A percentile compares a stretch with the other conserved stretches of the same genome.
Conservation (phyloP, 2,797 vertebrate genomes). For the Philypnodon macrostomus region DNA sequence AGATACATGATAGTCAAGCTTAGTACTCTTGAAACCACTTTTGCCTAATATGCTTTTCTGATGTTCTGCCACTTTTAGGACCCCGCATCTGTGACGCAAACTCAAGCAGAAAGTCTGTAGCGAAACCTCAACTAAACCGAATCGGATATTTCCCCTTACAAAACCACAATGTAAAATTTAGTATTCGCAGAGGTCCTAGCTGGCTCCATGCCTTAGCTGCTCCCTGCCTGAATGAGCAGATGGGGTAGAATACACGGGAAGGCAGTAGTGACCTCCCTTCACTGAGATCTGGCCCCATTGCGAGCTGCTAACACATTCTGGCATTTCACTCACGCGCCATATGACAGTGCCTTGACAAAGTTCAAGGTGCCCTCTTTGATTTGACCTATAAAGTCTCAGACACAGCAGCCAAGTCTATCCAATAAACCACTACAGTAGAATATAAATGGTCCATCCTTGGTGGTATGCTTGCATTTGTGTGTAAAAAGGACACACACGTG, state of each 20-base stretch:
- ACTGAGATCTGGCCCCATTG: slow-evolving; percentile 15
- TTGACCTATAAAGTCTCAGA: slow-evolving; percentile 29
- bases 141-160: slow-evolving; percentile 20
- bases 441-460: slow-evolving; percentile 35
- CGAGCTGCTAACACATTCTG: slow-evolving; percentile 38
- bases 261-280: slow-evolving; percentile 37
- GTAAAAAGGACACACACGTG: slow-evolving; percentile 1
- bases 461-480: slow-evolving; percentile 11
- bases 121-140: slow-evolving; percentile 32
- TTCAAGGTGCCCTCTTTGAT: slow-evolving; percentile 53
- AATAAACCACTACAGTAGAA: slow-evolving; percentile 30
- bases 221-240: slow-evolving; percentile 48
- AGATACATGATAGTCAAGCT: slow-evolving; percentile 28
- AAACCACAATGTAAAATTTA: slow-evolving; percentile 52
- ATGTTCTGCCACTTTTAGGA: slow-evolving; percentile 19
- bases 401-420: slow-evolving; percentile 4
- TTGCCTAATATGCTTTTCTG: slow-evolving; percentile 25
- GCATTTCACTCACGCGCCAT: slow-evolving; percentile 44
- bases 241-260: slow-evolving; percentile 26
- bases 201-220: slow-evolving; percentile 42
- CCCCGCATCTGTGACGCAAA: slow-evolving; percentile 35
- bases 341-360: slow-evolving; percentile 35
- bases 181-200: slow-evolving; percentile 37
- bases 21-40: slow-evolving; percentile 29
- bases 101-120: slow-evolving; percentile 9